Evolutionary conservation across 2,888 invertebrate genomes (phyloP), one percentile per base, ranked within the genome.

Genomic region (Epirrhoe alternata): DNA sequence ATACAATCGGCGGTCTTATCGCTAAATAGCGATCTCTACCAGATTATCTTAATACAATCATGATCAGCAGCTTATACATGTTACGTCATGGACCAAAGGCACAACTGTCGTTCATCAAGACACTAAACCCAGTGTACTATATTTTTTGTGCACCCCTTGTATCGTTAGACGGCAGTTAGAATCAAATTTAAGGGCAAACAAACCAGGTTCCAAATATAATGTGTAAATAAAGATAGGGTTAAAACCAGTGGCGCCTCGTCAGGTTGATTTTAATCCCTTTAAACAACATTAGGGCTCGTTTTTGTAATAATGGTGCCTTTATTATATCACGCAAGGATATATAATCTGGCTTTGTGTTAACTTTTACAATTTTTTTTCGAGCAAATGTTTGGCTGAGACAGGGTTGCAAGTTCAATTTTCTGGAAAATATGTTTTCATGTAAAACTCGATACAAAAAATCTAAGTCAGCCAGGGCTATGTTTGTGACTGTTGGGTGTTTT

Each of bases 161-260:
- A 76, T 76, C 77, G 74, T 76, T 76, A 76, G 75, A 76, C 72
- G 78, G 78, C 77, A 81, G 80, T 84, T 81, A 81, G 75, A 79
- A 78, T 76, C 76, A 74, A 81, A 84, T 83, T 82, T 80, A 78
- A 77, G 70, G 71, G 63, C 72, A 78, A 79, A 81, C 76, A 79
- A 77, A 74, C 74, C 68, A 74, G 72, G 80, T 81, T 77, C 76
- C 72, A 75, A 75, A 68, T 66, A 66, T 85, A 87, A 89, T 89
- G 86, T 82, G 84, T 85, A 87, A 86, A 89, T 90, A 90, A 90
- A 83, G 74, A 88, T 81, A 78, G 85, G 84, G 79, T 79, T 17
- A 52, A 56, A 49, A 31, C 64, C 59, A 52, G 59, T 58, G 61
- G 31, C 61, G 61, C 54, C 10, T 49, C 54, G 38, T 53, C 60